phyloP scores from a whole-genome alignment of 2,113 vertebrate genomes.

The Tetraodon nigroviridis region DNA sequence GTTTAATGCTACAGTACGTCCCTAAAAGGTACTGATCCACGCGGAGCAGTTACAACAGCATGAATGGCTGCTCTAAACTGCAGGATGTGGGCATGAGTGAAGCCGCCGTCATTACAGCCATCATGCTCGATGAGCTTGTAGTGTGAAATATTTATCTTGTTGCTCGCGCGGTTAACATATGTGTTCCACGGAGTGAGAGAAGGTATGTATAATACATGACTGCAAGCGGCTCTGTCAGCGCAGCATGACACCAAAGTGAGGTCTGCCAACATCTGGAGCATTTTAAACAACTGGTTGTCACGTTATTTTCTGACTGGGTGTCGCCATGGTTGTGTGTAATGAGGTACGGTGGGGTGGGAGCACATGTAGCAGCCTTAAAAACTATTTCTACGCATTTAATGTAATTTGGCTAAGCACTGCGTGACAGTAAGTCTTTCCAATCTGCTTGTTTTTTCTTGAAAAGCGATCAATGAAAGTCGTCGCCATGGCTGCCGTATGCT shows the following conservation, averaged over 20 bases:
- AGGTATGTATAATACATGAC: slow-evolving; percentile 26
- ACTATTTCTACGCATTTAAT: too few species aligned
- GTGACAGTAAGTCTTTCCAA: too few species aligned
- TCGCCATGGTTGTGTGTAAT: background rate
- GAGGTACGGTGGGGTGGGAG: too few species aligned
- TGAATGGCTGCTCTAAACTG: slow-evolving; percentile 35
- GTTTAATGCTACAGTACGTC: slow-evolving; percentile 42
- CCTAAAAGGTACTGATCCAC: slow-evolving; percentile 40
- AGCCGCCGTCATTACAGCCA: slow-evolving; percentile 9
- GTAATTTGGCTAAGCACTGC: too few species aligned
- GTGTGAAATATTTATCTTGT: slow-evolving; percentile 49
- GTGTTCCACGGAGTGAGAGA: slow-evolving; percentile 20
- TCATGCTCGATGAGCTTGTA: slow-evolving; percentile 6
- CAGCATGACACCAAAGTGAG: background rate
- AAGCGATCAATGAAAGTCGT: too few species aligned
- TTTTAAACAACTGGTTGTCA: background rate
- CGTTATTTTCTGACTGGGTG: background rate
- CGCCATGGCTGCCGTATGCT: too few species aligned
- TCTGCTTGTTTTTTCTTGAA: too few species aligned
- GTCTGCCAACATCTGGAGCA: background rate
- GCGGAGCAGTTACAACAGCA: slow-evolving; percentile 16
- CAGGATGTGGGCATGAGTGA: slow-evolving; percentile 11
- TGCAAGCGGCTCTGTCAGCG: background rate
- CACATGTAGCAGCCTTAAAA: too few species aligned
- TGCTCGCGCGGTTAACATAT: slow-evolving; percentile 21